Conservation (phyloP, 2,113 vertebrate species). For the Paracanthobrama guichenoti region DNA sequence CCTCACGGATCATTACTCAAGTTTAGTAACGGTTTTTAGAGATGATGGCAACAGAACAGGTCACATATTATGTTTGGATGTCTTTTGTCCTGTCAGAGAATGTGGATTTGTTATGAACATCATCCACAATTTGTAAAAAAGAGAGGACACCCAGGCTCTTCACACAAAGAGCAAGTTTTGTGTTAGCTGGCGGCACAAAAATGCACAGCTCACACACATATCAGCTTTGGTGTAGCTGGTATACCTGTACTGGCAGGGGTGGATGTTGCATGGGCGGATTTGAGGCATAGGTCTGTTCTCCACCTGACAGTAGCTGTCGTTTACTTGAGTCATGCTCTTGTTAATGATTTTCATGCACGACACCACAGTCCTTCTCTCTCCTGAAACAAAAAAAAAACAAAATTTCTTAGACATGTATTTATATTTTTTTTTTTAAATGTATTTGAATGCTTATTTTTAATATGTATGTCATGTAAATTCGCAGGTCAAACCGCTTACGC, state of each 20-base stretch:
- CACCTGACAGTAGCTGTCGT: constrained; percentile 83
- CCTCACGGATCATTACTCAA: neutral
- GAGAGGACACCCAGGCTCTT: neutral
- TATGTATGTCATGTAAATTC: neutral
- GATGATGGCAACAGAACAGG: constrained; percentile 2
- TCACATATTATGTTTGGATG: constrained; percentile 28
- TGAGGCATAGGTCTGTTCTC: constrained; percentile 84
- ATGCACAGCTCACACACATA: neutral
- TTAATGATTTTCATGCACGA: constrained; percentile 89
- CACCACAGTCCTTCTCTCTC: constrained; percentile 87
- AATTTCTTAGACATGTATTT: neutral
- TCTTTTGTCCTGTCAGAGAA: neutral
- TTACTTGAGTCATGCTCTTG: constrained; percentile 85
- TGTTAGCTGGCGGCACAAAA: neutral
- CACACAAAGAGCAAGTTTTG: neutral
- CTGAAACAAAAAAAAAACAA: constrained; percentile 67
- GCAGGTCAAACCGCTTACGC: too few species aligned
- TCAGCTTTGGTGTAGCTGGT: constrained; percentile 20
- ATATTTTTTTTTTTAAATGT: too few species aligned
- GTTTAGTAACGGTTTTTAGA: neutral
- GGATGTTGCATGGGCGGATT: constrained; percentile 85
- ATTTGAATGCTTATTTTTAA: neutral
- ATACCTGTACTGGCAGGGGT: constrained; percentile 91
- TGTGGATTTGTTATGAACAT: constrained; percentile 5
- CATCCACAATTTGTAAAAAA: neutral